Evolutionary conservation across 1,140 invertebrate species (phyloP).

Genomic region (Apis cerana): DNA sequence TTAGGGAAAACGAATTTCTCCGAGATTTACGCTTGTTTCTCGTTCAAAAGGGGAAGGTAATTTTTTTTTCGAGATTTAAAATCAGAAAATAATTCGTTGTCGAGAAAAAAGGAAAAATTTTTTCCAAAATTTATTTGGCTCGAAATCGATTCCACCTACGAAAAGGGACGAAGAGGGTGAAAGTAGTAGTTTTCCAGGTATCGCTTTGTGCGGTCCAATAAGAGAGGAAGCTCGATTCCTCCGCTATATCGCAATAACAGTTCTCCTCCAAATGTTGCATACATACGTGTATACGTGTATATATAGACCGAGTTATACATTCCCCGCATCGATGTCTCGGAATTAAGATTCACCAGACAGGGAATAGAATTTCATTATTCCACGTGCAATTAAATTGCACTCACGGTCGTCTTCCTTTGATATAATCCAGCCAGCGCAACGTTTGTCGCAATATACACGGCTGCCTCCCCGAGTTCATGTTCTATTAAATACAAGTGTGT

Average conservation of each 20-base stretch:
- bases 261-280: neutral
- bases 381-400: conserved; percentile 18
- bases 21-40: no score
- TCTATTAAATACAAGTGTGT: conserved; percentile 52
- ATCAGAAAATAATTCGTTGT: no score
- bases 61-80: no score
- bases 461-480: conserved; percentile 21
- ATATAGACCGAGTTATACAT: no score
- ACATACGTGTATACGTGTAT: no score
- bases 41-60: no score
- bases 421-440: neutral
- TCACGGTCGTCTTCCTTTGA: conserved; percentile 32
- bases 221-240: neutral
- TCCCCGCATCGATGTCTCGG: conserved; percentile 15
- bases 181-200: neutral
- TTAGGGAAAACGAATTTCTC: no score
- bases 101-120: no score
- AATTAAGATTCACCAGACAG: conserved; percentile 33
- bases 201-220: neutral
- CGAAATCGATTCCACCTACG: no score
- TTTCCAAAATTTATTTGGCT: no score
- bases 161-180: neutral
- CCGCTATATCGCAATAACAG: neutral
- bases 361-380: conserved; percentile 34
- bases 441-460: neutral